Percentiles rank a stretch among this genome's conserved stretches.
phyloP scores from a whole-genome alignment of 2,888 invertebrate genomes.

The Latrodectus elegans region DNA sequence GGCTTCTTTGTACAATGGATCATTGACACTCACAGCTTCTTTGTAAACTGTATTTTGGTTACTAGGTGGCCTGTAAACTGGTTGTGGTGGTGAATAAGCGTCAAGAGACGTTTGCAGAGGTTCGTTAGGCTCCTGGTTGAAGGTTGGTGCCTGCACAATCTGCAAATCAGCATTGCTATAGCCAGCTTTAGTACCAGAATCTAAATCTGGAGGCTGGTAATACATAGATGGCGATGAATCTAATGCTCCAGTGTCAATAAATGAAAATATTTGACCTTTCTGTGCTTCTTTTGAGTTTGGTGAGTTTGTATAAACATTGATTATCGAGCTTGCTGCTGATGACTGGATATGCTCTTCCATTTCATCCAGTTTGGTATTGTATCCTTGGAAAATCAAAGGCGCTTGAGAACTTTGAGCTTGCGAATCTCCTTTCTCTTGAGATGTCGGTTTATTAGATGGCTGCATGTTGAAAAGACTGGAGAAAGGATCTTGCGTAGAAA shows the following conservation, averaged over 20 bases:
- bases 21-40: conserved; percentile 38
- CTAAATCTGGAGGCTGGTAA: conserved; percentile 21
- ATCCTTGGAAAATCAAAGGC: conserved; percentile 14
- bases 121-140: conserved; percentile 42
- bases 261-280: conserved; percentile 52
- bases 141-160: conserved; percentile 43
- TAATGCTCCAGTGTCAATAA: conserved; percentile 40
- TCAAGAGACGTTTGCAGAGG: conserved; percentile 55
- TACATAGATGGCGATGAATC: conserved; percentile 42
- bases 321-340: conserved; percentile 58
- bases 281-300: conserved; percentile 47
- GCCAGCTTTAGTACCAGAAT: conserved; percentile 17
- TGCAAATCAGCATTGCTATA: conserved; percentile 51
- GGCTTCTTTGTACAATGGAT: conserved; percentile 50
- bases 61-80: conserved; percentile 31
- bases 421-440: neutral
- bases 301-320: conserved; percentile 57
- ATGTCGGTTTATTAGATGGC: neutral
- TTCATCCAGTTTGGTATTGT: conserved; percentile 37
- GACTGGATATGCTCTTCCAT: conserved; percentile 54
- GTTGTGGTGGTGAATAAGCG: conserved; percentile 44
- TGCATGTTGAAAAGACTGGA: neutral
- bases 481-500: neutral
- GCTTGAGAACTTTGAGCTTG: neutral
- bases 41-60: conserved; percentile 56